These are phyloP conservation scores for Leucopternis melanops DNA, from an alignment of 2,113 vertebrate species.

Conservation along the genomic window DNA sequence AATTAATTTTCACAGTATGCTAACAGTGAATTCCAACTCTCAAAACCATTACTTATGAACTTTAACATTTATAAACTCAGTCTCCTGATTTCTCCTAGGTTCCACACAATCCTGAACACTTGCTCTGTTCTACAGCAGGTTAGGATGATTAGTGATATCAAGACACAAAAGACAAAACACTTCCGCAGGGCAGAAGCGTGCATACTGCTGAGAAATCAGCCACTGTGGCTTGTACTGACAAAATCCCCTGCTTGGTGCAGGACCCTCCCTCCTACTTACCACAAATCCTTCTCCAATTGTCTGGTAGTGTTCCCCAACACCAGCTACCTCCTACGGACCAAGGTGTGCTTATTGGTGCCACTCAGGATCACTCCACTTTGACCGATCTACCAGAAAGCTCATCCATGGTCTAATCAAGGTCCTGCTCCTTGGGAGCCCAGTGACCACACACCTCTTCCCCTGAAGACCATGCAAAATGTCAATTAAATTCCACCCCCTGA, in stretches of 20 bases:
- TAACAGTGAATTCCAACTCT: slow-evolving; percentile 36
- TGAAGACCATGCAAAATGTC: not conserved
- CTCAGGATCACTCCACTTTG: not conserved
- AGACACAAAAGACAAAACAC: not conserved
- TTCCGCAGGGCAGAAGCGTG: accelerated
- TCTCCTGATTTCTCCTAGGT: not conserved
- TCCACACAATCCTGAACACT: not conserved
- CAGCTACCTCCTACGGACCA: not conserved
- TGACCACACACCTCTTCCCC: not conserved
- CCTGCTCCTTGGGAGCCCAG: not conserved
- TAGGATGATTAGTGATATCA: not conserved
- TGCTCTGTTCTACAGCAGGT: not conserved
- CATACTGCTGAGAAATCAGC: not conserved
- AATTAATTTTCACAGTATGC: slow-evolving; percentile 33
- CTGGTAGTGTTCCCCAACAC: not conserved
- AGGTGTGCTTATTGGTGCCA: not conserved
- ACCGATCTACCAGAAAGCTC: not conserved
- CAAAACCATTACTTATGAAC: slow-evolving; percentile 17
- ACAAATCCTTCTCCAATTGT: not conserved
- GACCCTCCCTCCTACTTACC: not conserved
- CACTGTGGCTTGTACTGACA: accelerated
- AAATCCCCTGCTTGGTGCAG: not conserved
- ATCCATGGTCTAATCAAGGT: not conserved
- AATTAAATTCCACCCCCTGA: not conserved
- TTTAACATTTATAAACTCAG: not conserved